Base-by-base conservation (phyloP, 2,888 invertebrate genomes). In the Arenicola marina region DNA sequence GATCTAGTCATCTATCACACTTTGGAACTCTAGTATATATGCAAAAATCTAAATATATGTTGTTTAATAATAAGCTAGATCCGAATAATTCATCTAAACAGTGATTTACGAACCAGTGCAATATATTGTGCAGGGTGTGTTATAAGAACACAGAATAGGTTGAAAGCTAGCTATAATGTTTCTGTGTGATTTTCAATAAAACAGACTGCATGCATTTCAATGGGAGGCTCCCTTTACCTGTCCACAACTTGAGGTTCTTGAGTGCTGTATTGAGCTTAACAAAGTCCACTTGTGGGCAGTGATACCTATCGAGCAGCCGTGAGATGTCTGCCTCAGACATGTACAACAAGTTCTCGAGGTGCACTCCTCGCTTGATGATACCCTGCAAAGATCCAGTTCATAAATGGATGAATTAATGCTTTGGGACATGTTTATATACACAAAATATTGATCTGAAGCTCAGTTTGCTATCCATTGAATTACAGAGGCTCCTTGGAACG, bases 181-280 rank as follows among this genome's bases (percentile, higher is more conserved):
- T n/a, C n/a, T n/a, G n/a, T n/a, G n/a, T n/a, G n/a, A n/a, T 7
- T 43, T 4, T 21, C 33, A 28, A 21, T n/a, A 55, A 33, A 21
- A 55, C 44, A 28, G 44, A n/a, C 56, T n/a, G 38, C 56, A 56
- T 45, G n/a, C 3, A 44, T 2, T 4, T 29, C 31, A 56, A 18
- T 24, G 7, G 15, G 11, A 26, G n/a, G n/a, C 53, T 26, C 43
- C 32, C 29, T 33, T 54, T 1, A 92, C 92, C 92, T 77, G 90
- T 92, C 78, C 92, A 95, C 78, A 90, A 89, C 74, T 91, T 89
- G 54, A 96, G 88, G 82, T 93, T 93, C 74, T 91, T 89, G 83
- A 94, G 88, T 57, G 95, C 95, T 72, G 91, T 88, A 67, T 89
- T 90, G 53, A 96, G 86, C 54, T 93, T 87, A 61, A 91, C 88